Percentiles rank a stretch among this genome's conserved stretches.
These are phyloP conservation scores for Sarcophaga subvicina DNA, from an alignment of 2,888 invertebrate genomes.

Conservation along the genomic window DNA sequence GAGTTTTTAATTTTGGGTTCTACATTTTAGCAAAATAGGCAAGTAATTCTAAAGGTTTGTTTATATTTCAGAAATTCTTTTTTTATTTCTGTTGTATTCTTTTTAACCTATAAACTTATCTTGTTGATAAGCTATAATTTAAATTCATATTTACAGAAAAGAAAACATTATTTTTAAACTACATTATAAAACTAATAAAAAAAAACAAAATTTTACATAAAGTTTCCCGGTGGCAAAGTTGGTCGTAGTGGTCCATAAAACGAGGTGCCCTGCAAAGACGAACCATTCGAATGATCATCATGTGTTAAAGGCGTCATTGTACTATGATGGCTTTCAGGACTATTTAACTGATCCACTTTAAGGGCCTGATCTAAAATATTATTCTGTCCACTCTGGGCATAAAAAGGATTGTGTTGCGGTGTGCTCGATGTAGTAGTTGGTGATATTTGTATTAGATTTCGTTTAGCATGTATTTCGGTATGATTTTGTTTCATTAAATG, in stretches of 20 bases:
- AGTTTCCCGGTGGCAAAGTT: conserved; percentile 40
- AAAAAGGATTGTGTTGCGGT: conserved; percentile 43
- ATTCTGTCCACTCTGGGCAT: background rate
- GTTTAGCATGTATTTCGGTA: conserved; percentile 39
- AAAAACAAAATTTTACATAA: conserved; percentile 44
- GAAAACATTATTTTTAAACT: too few relatives aligned
- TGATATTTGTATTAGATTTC: conserved; percentile 29
- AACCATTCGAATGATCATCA: conserved; percentile 64
- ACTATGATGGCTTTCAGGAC: conserved; percentile 65
- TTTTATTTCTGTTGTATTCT: too few relatives aligned
- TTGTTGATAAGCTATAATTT: too few relatives aligned
- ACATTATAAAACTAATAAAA: background rate
- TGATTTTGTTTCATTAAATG: conserved; percentile 63
- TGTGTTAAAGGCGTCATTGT: conserved; percentile 44
- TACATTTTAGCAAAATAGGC: too few relatives aligned
- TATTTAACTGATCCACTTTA: conserved; percentile 54
- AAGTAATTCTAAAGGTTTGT: too few relatives aligned
- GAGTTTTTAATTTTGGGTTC: too few relatives aligned
- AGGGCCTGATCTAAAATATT: conserved; percentile 39
- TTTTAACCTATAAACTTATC: too few relatives aligned
- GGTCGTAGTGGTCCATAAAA: conserved; percentile 61
- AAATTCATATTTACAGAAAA: too few relatives aligned
- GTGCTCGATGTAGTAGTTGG: conserved; percentile 3
- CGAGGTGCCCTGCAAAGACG: conserved; percentile 57
- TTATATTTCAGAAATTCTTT: too few relatives aligned